Base-by-base conservation (phyloP, 2,888 invertebrate genomes). In the Ptychoptera contaminata region DNA sequence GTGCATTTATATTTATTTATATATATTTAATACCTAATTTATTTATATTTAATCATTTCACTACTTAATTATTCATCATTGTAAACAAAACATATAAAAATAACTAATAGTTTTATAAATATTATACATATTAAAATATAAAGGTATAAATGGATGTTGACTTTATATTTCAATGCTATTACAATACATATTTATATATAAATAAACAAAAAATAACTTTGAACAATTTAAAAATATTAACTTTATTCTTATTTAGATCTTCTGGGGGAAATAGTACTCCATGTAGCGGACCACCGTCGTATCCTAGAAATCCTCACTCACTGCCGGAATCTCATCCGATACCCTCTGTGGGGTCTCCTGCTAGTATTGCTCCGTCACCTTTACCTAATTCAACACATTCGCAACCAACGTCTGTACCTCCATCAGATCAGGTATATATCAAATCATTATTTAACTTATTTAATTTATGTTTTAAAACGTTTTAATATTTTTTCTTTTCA, bases 341-440 rank as follows among this genome's bases (percentile, higher is more conserved):
- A 46, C 59, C 64, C 16, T 74, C 74, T 8, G 75, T 76, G 37
- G 80, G 71, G 2, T 72, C 78, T 46, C 76, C 82, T 46, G 69
- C 78, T 48, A 76, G 80, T 49, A 73, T 77, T 47, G 73, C 76
- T 40, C 74, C 79, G 3, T 79, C 82, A 43, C 84, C 82, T 23
- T 59, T 59, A 55, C 61, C 63, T 15, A 62, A 62, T 51, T 65
- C 64, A 44, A 76, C 81, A 45, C 77, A 80, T 53, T 82, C 80
- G 49, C 81, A 82, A 56, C 82, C 76, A 50, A 76, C 79, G 9
- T 77, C 78, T 11, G 77, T 77, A 50, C 77, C 78, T 47, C 74
- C 77, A 40, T 67, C 67, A 49, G 65, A 65, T 55, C 65, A 66
- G 56, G 65, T 65, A 56, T 16, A 16, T 37, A 15, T 16, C 15